Base-by-base conservation (phyloP, 2,113 vertebrate species). In the Tamias sibiricus region DNA sequence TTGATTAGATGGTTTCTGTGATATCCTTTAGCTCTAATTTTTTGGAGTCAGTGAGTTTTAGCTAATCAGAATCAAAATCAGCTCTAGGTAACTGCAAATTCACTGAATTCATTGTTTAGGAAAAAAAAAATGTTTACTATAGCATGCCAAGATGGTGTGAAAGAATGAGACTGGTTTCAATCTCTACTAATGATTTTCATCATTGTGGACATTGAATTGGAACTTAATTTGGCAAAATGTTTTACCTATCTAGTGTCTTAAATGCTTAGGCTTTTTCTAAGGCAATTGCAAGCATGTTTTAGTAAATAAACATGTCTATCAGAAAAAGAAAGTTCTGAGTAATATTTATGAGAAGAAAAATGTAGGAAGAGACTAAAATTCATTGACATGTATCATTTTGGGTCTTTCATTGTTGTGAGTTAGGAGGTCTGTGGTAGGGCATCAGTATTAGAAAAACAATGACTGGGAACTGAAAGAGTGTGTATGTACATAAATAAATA, bases 31-130 rank as follows among this genome's bases (percentile, higher is more conserved):
- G 37, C 28, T 95, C 68, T 86, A 16, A 71, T 52, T 17, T 77
- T n/a, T 82, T 71, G 30, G 68, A 91, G 49, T 84, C 28, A 26
- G 62, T 47, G 47, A 83, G 81, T 62, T 90, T 66, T n/a, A 82
- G 26, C 42, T 94, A 24, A 92, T 40, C 49, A 93, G 71, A 86
- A 62, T 85, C 69, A 77, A 89, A 59, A 91, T 75, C 80, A 90
- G 59, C 30, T 85, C 52, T 49, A 11, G 35, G 44, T 83, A 6
- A 0, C 40, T 42, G n/a, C n/a, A 95, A 84, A 83, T 3, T 90
- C 66, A 96, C 28, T 68, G 59, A 37, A 40, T 35, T 90, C 76
- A 66, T 90, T 95, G 66, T 90, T 68, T 62, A 59, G 59, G 76
- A 76, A 49, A 49, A 47, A n/a, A 47, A 49, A 80, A 87, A 59